These are phyloP conservation scores for Mercenaria mercenaria DNA, from an alignment of 1,140 invertebrate species.

Conservation along the genomic window DNA sequence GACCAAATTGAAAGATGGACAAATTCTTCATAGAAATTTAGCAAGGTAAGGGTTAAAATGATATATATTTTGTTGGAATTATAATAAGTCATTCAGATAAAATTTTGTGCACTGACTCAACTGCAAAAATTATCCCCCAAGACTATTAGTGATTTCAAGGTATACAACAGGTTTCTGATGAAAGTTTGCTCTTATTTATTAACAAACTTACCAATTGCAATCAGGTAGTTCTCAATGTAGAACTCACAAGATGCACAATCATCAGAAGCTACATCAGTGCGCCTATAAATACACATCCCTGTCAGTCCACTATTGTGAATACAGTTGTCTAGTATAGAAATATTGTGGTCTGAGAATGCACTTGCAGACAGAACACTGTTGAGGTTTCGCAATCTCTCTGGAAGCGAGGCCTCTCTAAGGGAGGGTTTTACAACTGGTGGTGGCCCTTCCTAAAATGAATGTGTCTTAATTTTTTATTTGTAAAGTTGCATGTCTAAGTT, in stretches of 20 bases:
- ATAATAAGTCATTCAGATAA: too few species aligned
- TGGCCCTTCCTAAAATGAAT: slow-evolving; percentile 37
- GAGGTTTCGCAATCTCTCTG: slow-evolving; percentile 2
- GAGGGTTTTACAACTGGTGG: slow-evolving; percentile 51
- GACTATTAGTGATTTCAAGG: too few species aligned
- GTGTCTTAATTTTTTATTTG: too few species aligned
- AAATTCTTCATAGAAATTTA: too few species aligned
- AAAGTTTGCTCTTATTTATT: too few species aligned
- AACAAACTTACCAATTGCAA: slow-evolving; percentile 27
- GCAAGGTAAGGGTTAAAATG: too few species aligned
- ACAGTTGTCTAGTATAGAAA: slow-evolving; percentile 34
- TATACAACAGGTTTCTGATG: too few species aligned
- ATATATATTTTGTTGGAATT: too few species aligned
- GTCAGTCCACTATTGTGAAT: slow-evolving; percentile 34
- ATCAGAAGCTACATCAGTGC: not conserved
- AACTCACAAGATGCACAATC: slow-evolving; percentile 23
- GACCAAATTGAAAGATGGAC: too few species aligned
- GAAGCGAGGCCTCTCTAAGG: slow-evolving; percentile 17
- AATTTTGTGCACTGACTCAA: too few species aligned
- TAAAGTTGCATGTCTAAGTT: too few species aligned
- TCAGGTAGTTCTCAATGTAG: slow-evolving; percentile 35
- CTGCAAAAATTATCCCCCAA: too few species aligned
- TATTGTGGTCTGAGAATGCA: slow-evolving; percentile 2
- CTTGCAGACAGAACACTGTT: not conserved
- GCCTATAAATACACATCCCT: slow-evolving; percentile 18